phyloP scores from a whole-genome alignment of 2,797 vertebrate genomes.

The Phalloptychus januarius region DNA sequence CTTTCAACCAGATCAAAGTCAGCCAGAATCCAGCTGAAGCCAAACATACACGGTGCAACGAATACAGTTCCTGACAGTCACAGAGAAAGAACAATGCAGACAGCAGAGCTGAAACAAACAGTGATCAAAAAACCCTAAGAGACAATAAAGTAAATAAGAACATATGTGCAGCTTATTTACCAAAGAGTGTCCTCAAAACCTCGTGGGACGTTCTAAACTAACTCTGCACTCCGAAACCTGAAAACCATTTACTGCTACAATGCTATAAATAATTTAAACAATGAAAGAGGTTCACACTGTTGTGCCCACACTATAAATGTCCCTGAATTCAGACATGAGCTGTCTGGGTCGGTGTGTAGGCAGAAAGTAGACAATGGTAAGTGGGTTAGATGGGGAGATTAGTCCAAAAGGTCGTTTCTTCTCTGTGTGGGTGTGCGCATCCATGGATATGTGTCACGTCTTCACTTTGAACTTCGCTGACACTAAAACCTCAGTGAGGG shows the following conservation, averaged over 20 bases:
- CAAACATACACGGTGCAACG: slow-evolving; percentile 24
- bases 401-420: slow-evolving; percentile 60
- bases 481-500: slow-evolving; percentile 45
- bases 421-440: slow-evolving; percentile 26
- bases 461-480: slow-evolving; percentile 60
- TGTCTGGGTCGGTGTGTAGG: slow-evolving; percentile 52
- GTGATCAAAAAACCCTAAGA: slow-evolving; percentile 25
- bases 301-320: slow-evolving; percentile 22
- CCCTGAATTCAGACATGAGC: slow-evolving; percentile 43
- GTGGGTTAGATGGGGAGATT: slow-evolving; percentile 59
- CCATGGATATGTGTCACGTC: slow-evolving; percentile 20
- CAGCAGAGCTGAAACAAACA: slow-evolving; percentile 47
- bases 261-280: slow-evolving; percentile 31
- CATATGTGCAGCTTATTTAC: slow-evolving; percentile 36
- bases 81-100: slow-evolving; percentile 35
- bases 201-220: slow-evolving; percentile 31
- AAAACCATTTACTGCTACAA: slow-evolving; percentile 23
- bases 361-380: slow-evolving; percentile 42
- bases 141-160: slow-evolving; percentile 30
- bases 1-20: slow-evolving; percentile 50
- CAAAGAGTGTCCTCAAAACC: slow-evolving; percentile 20
- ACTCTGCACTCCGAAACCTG: slow-evolving; percentile 6
- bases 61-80: slow-evolving; percentile 44
- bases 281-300: slow-evolving; percentile 12
- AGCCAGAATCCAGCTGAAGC: slow-evolving; percentile 21